Conservation (phyloP, 1,140 invertebrate genomes). For the Samia ricini region DNA sequence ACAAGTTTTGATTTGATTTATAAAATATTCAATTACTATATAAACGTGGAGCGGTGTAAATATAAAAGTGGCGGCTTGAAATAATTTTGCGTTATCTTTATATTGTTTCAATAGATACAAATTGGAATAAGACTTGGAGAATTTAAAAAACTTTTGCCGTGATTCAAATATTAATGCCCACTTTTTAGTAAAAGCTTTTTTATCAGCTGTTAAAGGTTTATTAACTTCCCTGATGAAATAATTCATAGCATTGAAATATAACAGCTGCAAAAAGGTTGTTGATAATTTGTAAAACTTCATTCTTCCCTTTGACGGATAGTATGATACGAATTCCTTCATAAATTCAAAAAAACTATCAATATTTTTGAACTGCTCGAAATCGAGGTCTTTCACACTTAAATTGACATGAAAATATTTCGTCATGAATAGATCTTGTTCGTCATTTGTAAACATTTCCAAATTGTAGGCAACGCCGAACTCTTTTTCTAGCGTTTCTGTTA, state of each 20-base stretch:
- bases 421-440: background rate
- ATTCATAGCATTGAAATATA: too few species aligned
- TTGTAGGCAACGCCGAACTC: background rate
- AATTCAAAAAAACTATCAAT: background rate
- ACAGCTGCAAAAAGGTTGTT: too few species aligned
- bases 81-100: background rate
- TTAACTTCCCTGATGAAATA: too few species aligned
- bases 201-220: background rate
- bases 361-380: background rate
- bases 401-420: too few species aligned
- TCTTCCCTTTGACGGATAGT: too few species aligned
- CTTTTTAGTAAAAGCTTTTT: background rate
- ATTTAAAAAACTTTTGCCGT: too few species aligned
- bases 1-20: background rate
- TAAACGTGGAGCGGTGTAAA: too few species aligned
- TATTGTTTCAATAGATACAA: background rate
- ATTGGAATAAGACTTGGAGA: background rate
- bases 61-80: too few species aligned
- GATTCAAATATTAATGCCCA: too few species aligned
- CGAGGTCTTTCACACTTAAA: background rate
- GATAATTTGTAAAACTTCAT: background rate
- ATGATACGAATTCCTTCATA: background rate
- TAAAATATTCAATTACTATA: background rate
- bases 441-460: background rate
- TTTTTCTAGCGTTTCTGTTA: background rate